Evolutionary conservation across 1,140 invertebrate genomes (phyloP), one percentile per base, ranked within the genome.

Genomic region (Musca vetustissima): DNA sequence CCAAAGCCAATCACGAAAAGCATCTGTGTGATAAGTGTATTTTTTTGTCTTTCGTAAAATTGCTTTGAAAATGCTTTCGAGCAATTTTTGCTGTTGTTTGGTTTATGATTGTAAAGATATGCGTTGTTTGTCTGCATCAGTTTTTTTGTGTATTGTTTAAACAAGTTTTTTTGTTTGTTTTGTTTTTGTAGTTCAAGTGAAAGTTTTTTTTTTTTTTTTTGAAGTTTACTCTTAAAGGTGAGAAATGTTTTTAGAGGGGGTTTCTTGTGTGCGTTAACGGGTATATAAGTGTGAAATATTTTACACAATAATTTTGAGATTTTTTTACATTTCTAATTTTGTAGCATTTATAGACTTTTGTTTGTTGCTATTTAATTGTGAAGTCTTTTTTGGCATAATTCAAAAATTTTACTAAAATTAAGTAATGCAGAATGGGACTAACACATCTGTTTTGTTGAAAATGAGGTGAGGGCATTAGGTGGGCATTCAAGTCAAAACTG

Each of bases 141-240:
- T 52, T 52, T 17, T 52, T 52, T 52, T 52, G 49, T 52, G n/a
- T 53, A 24, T 53, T 53, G 52, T 22, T 53, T 53, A 53, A 53
- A 53, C 52, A 52, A 52, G n/a, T 19, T 52, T 52, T n/a, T n/a
- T 53, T 53, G 52, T 53, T 11, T 53, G 17, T 52, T 52, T 14
- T 22, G 8, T 24, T 52, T 52, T 21, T 53, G 49, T 22, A 53
- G 52, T 22, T 53, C 19, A 53, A 53, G 19, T 43, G 36, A 43
- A 43, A 43, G 36, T 43, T 43, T 43, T 43, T 43, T 43, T 28
- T 43, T 43, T 43, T 43, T 28, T 8, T 4, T 3, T 8, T 28
- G 3, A 28, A 13, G 6, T 7, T 43, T 43, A 13, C 36, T 43
- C 36, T 13, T 43, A 13, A 43, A 43, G 36, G 36, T 43, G 36